These are phyloP conservation scores for Argopecten irradians DNA, from an alignment of 1,140 invertebrate species.

Conservation along the genomic window DNA sequence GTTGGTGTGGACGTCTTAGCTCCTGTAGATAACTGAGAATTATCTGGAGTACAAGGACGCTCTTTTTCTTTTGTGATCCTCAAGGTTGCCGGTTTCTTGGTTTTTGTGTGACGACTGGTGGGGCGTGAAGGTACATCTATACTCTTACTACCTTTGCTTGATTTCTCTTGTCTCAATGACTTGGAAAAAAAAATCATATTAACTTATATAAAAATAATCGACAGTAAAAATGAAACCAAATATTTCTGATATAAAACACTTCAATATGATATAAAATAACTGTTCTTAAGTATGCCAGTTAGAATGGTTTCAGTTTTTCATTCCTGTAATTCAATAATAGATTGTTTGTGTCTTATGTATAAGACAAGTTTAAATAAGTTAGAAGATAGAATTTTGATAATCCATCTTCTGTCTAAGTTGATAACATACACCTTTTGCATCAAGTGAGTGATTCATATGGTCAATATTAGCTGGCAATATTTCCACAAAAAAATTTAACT, in stretches of 20 bases:
- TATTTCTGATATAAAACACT: too few species aligned
- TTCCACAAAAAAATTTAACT: background rate
- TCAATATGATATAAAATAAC: too few species aligned
- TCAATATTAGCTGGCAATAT: background rate
- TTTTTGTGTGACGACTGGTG: slow-evolving; percentile 33
- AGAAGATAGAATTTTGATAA: background rate
- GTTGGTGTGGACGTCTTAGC: slow-evolving; percentile 66
- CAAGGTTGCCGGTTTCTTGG: background rate
- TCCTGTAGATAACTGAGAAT: slow-evolving; percentile 42
- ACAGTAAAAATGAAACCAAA: too few species aligned
- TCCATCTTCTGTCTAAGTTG: background rate
- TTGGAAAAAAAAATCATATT: too few species aligned
- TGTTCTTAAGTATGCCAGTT: too few species aligned
- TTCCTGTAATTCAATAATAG: too few species aligned
- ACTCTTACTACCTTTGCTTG: slow-evolving; percentile 42
- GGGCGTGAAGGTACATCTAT: slow-evolving; percentile 27
- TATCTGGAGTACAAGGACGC: slow-evolving; percentile 53
- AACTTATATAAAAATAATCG: too few species aligned
- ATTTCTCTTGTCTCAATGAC: slow-evolving; percentile 10
- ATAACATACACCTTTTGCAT: background rate
- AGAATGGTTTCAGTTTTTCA: too few species aligned
- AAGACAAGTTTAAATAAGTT: background rate
- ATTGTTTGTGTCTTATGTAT: slow-evolving; percentile 27
- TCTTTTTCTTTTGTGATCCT: background rate
- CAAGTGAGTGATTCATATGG: background rate